A percentile compares a stretch with the other conserved stretches of the same genome.
Evolutionary conservation across 2,888 invertebrate species (phyloP).

Genomic region (Noctua fimbriata): DNA sequence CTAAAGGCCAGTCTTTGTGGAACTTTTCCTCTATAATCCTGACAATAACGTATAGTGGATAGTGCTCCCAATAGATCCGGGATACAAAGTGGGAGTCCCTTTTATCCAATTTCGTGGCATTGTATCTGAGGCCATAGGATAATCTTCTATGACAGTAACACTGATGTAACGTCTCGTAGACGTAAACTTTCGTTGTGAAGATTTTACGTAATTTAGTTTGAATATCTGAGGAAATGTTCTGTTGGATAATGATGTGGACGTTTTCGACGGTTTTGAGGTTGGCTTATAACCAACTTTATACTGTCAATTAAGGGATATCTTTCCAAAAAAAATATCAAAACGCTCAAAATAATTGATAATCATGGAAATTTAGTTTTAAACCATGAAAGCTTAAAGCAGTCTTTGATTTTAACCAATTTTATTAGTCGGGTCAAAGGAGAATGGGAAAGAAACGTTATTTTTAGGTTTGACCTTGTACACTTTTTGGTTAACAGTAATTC

Average conservation of each 20-base stretch:
- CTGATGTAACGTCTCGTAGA: not conserved
- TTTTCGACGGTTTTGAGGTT: not conserved
- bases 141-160: conserved; percentile 45
- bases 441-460: not conserved
- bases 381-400: no score
- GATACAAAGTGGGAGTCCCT: conserved; percentile 46
- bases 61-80: conserved; percentile 33
- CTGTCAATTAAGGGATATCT: no score
- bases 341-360: no score
- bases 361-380: no score
- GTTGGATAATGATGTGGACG: not conserved
- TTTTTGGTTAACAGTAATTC: no score
- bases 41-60: conserved; percentile 39
- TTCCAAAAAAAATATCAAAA: no score
- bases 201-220: not conserved
- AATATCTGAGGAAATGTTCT: not conserved
- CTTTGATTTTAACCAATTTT: not conserved
- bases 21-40: conserved; percentile 50
- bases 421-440: not conserved
- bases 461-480: no score
- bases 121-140: conserved; percentile 47
- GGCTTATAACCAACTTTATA: no score
- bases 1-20: conserved; percentile 43
- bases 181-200: not conserved
- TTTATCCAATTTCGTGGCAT: conserved; percentile 59